phyloP scores from a whole-genome alignment of 2,113 vertebrate species.

The Aythya baeri region DNA sequence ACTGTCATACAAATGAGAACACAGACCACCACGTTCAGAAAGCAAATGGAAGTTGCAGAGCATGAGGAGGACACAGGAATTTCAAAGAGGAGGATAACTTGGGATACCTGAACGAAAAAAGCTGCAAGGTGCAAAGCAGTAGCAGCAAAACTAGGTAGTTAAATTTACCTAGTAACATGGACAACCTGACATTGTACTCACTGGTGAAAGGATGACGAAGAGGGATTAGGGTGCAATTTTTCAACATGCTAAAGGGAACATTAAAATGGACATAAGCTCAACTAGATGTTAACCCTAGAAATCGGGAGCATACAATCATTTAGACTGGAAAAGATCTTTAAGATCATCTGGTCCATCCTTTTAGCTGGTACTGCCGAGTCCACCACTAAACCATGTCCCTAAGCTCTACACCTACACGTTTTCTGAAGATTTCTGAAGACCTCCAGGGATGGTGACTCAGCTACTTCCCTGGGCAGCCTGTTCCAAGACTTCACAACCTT shows the following conservation, averaged over 20 bases:
- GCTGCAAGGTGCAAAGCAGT: slow-evolving; percentile 36
- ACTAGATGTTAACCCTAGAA: not conserved
- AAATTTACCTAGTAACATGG: not conserved
- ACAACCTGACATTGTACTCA: not conserved
- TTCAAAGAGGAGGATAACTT: not conserved
- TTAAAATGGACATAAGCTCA: slow-evolving; percentile 32
- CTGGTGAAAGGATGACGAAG: not conserved
- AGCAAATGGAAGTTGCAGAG: not conserved
- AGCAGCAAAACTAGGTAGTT: not conserved
- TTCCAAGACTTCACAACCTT: no score
- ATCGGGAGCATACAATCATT: not conserved
- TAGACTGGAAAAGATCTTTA: no score
- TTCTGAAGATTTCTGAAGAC: no score
- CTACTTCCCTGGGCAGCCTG: no score
- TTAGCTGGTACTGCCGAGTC: no score
- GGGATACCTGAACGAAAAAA: not conserved
- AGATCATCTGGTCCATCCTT: no score
- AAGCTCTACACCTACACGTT: no score
- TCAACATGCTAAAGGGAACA: slow-evolving; percentile 42
- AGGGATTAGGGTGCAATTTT: slow-evolving; percentile 20
- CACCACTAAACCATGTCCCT: no score
- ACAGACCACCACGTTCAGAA: not conserved
- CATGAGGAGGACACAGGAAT: not conserved
- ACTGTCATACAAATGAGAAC: not conserved
- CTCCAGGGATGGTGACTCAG: no score